Conservation (phyloP, 2,113 vertebrate genomes). For the Calonectris borealis region DNA sequence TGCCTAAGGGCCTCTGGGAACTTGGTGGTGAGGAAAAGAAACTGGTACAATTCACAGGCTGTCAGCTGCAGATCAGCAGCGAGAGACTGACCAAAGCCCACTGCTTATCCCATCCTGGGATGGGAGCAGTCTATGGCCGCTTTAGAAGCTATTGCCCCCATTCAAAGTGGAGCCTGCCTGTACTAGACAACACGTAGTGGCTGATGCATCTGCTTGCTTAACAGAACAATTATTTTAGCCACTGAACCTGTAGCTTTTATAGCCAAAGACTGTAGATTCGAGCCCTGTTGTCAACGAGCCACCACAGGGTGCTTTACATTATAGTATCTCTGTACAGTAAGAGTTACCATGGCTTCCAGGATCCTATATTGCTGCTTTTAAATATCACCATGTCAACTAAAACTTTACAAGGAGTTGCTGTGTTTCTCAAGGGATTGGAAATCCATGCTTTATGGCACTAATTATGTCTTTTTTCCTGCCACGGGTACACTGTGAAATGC, state of each 20-base stretch:
- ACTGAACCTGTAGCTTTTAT: not conserved
- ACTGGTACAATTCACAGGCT: fast-evolving
- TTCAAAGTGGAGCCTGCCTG: not conserved
- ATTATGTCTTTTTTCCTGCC: not conserved
- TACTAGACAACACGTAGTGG: not conserved
- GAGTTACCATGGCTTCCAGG: slow-evolving; percentile 14
- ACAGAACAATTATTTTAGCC: not conserved
- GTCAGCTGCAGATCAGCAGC: not conserved
- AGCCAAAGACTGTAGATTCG: not conserved
- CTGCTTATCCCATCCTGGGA: fast-evolving
- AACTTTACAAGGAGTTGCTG: not conserved
- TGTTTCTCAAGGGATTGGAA: not conserved
- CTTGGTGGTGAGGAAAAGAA: not conserved
- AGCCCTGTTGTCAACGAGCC: not conserved
- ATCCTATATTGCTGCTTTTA: not conserved
- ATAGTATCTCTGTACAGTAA: not conserved
- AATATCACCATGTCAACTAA: not conserved
- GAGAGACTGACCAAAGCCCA: not conserved
- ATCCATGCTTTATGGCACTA: not conserved
- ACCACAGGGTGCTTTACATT: not conserved
- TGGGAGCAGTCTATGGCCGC: not conserved
- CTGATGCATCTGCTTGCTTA: not conserved
- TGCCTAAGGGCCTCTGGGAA: not conserved
- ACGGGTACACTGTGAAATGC: not conserved
- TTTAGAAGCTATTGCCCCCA: not conserved